Evolutionary conservation across 1,140 invertebrate species (phyloP).

Genomic region (Pogonomyrmex barbatus): DNA sequence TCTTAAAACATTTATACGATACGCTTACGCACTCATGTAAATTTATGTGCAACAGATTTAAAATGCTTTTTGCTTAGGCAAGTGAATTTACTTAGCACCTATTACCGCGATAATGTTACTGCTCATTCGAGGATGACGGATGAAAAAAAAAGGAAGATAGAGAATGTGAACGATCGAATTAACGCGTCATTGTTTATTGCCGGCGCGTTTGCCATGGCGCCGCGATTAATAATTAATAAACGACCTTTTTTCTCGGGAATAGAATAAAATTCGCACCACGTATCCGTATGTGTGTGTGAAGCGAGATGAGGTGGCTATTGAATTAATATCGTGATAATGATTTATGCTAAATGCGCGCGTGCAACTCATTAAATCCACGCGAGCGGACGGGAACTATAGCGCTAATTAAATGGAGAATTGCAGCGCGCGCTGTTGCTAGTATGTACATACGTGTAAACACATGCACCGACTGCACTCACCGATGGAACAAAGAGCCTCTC

Average conservation of each 20-base stretch:
- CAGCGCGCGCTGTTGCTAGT: slow-evolving; percentile 30
- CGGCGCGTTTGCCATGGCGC: neutral
- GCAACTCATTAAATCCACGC: slow-evolving; percentile 48
- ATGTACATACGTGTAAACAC: neutral
- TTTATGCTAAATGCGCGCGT: slow-evolving; percentile 48
- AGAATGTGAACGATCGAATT: neutral
- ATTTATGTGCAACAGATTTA: slow-evolving; percentile 35
- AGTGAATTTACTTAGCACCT: slow-evolving; percentile 9
- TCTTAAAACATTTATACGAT: slow-evolving; percentile 27
- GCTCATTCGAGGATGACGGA: neutral
- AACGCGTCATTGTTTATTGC: neutral
- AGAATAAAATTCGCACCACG: neutral
- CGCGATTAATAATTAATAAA: slow-evolving; percentile 26
- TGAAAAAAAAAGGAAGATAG: no score
- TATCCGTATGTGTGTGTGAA: neutral
- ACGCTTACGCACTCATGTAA: slow-evolving; percentile 12
- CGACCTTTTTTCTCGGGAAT: neutral
- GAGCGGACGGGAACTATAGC: slow-evolving; percentile 38
- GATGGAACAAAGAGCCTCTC: slow-evolving; percentile 66
- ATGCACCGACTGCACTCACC: slow-evolving; percentile 23
- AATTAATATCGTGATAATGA: slow-evolving; percentile 51
- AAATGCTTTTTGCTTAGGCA: slow-evolving; percentile 2
- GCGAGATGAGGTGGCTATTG: neutral
- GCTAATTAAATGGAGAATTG: slow-evolving; percentile 67
- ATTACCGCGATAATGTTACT: slow-evolving; percentile 41